These are phyloP conservation scores for Thunnus thynnus DNA, from an alignment of 2,113 vertebrate species.

Conservation along the genomic window DNA sequence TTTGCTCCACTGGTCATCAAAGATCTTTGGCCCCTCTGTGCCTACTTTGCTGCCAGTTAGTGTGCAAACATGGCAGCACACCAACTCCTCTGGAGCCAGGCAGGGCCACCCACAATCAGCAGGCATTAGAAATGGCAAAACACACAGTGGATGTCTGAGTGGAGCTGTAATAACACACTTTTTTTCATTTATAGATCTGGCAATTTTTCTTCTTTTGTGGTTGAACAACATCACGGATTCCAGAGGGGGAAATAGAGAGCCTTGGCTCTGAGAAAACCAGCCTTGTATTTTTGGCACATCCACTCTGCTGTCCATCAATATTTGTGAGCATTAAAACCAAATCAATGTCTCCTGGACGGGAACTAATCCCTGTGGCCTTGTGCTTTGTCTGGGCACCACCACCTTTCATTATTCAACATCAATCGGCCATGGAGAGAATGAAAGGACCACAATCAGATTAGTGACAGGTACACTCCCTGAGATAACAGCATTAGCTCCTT, in stretches of 20 bases:
- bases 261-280: conserved; percentile 23
- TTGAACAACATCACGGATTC: conserved; percentile 32
- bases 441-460: conserved; percentile 77
- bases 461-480: conserved; percentile 66
- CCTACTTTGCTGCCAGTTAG: conserved; percentile 55
- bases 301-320: conserved; percentile 70
- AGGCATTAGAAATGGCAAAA: conserved; percentile 12
- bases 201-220: conserved; percentile 27
- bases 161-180: conserved; percentile 25
- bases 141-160: conserved; percentile 16
- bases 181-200: conserved; percentile 43
- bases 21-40: conserved; percentile 52
- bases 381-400: conserved; percentile 69
- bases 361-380: conserved; percentile 73
- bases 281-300: conserved; percentile 39
- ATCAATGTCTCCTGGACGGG: conserved; percentile 73
- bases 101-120: conserved; percentile 51
- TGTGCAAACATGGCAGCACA: conserved; percentile 61
- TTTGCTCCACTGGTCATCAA: conserved; percentile 64
- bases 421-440: conserved; percentile 67
- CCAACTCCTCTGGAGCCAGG: conserved; percentile 48
- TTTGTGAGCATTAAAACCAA: conserved; percentile 76
- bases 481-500: conserved; percentile 72
- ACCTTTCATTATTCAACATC: conserved; percentile 79
- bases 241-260: conserved; percentile 6